A percentile compares a stretch with the other conserved stretches of the same genome.
Evolutionary conservation across 1,140 invertebrate species (phyloP).

Genomic region (Cydia strobilella): DNA sequence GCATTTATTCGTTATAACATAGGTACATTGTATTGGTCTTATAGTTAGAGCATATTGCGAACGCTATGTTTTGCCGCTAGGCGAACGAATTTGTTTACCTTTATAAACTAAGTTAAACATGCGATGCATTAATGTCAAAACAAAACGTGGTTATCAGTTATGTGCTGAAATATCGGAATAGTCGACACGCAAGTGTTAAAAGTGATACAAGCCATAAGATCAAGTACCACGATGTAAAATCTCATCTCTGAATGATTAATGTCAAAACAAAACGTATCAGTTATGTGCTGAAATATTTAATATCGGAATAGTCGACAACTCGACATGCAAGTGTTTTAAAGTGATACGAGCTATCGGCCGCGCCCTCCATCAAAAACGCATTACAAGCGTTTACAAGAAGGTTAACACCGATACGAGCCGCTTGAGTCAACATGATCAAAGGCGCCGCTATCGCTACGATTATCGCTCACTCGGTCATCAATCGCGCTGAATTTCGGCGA

Average conservation of each 20-base stretch:
- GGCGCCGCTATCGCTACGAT: conserved; percentile 72
- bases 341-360: conserved; percentile 57
- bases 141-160: no score
- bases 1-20: no score
- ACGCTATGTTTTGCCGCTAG: no score
- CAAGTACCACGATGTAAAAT: background rate
- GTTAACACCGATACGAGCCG: conserved; percentile 62
- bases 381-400: conserved; percentile 73
- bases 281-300: conserved; percentile 12
- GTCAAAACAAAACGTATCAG: conserved; percentile 52
- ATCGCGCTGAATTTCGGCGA: conserved; percentile 90
- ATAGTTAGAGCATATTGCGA: no score
- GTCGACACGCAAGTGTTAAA: no score
- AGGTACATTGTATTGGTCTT: no score
- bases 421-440: conserved; percentile 70
- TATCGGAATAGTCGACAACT: conserved; percentile 30
- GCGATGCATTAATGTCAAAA: no score
- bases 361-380: conserved; percentile 75
- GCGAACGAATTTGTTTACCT: no score
- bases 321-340: conserved; percentile 39
- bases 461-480: conserved; percentile 91
- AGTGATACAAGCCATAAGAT: no score
- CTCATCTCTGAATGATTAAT: background rate
- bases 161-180: no score
- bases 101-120: no score